Evolutionary conservation across 2,888 invertebrate species (phyloP).

Genomic region (Pantelozetes paolii): DNA sequence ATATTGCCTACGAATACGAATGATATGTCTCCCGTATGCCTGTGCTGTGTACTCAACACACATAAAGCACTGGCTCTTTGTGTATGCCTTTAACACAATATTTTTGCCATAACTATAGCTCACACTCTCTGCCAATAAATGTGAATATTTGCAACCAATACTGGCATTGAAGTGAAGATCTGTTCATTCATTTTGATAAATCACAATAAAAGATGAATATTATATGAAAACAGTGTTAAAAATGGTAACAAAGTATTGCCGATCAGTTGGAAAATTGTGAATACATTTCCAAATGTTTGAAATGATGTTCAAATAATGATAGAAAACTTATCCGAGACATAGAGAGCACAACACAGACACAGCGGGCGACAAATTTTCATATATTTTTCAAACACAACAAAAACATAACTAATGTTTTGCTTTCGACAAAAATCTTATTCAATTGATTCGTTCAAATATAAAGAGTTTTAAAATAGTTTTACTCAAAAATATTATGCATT

Average conservation of each 20-base stretch:
- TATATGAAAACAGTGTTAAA: background rate
- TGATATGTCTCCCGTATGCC: no score
- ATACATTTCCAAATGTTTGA: constrained; percentile 10
- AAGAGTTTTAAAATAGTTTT: constrained; percentile 28
- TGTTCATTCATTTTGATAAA: constrained; percentile 33
- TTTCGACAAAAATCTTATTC: constrained; percentile 24
- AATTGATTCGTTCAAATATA: constrained; percentile 19
- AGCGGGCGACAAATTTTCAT: constrained; percentile 34
- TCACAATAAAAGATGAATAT: constrained; percentile 19
- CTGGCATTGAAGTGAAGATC: background rate
- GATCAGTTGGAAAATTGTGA: constrained; percentile 27
- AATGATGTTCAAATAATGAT: constrained; percentile 32
- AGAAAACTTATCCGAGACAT: constrained; percentile 22
- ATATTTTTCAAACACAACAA: constrained; percentile 18
- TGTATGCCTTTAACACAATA: background rate
- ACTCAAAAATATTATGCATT: constrained; percentile 5
- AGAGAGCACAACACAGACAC: constrained; percentile 5
- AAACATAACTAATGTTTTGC: constrained; percentile 16
- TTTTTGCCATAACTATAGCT: background rate
- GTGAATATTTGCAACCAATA: constrained; percentile 30
- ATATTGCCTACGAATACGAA: constrained; percentile 23
- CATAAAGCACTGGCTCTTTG: background rate
- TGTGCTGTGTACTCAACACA: background rate
- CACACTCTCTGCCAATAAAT: constrained; percentile 5
- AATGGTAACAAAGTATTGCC: constrained; percentile 23